Evolutionary conservation across 2,113 vertebrate genomes (phyloP).

Genomic region (Thamnaconus septentrionalis): DNA sequence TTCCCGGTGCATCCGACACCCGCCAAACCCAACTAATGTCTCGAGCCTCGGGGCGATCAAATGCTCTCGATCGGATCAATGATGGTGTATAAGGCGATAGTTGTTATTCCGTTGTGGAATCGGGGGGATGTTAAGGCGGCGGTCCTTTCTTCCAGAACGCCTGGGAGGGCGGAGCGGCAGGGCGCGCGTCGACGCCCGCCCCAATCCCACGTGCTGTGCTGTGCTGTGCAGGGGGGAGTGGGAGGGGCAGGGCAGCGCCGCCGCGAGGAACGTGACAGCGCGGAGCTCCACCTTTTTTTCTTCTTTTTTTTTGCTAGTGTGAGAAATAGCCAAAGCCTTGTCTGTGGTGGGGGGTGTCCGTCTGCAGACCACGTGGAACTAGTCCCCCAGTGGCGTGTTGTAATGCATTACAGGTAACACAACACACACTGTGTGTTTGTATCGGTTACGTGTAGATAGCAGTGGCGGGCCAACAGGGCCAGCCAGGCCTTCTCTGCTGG

Average conservation of each 20-base stretch:
- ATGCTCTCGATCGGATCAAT: no score
- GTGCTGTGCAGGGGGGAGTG: neutral
- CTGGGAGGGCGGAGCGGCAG: constrained; percentile 71
- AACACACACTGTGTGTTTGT: no score
- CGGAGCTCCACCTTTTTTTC: constrained; percentile 38
- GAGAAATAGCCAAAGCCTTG: constrained; percentile 16
- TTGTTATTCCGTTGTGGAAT: no score
- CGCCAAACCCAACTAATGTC: neutral
- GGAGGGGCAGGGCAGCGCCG: constrained; percentile 33
- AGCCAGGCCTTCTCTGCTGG: no score
- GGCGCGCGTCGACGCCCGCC: constrained; percentile 48
- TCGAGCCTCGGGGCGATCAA: neutral
- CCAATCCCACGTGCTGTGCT: constrained; percentile 50
- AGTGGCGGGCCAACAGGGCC: no score
- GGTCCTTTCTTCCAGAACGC: constrained; percentile 55
- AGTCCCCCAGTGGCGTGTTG: neutral
- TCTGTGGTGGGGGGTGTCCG: constrained; percentile 5
- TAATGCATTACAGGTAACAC: neutral
- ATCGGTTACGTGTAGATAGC: no score
- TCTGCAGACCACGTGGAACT: neutral
- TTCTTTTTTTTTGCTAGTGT: neutral
- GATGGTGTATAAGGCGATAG: no score
- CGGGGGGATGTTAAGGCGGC: no score
- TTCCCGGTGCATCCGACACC: neutral
- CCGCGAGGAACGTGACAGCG: constrained; percentile 50